A percentile compares a stretch with the other conserved stretches of the same genome.
Evolutionary conservation across 1,140 invertebrate genomes (phyloP).

Genomic region (Medauroidea extradentata): DNA sequence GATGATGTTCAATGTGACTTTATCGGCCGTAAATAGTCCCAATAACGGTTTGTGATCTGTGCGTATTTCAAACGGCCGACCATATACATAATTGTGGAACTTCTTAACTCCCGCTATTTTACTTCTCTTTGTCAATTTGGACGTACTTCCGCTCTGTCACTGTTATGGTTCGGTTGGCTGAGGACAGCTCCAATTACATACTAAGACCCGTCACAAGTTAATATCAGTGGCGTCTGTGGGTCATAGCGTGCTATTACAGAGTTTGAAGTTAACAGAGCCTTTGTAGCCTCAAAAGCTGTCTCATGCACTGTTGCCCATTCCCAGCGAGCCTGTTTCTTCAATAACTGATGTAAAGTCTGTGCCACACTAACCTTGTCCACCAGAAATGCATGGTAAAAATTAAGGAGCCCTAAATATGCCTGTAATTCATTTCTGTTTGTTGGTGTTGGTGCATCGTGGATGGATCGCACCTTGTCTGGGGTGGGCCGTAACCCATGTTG

Average conservation of each 20-base stretch:
- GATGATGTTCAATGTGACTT: no score
- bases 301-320: neutral
- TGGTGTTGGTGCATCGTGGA: no score
- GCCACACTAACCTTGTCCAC: constrained; percentile 34
- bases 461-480: constrained; percentile 38
- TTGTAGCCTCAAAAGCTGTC: no score
- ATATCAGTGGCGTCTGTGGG: neutral
- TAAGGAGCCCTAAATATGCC: no score
- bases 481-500: constrained; percentile 34
- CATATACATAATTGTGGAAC: no score
- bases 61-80: no score
- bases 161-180: neutral
- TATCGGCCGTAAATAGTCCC: no score
- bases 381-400: constrained; percentile 46
- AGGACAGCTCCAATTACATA: neutral
- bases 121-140: neutral
- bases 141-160: no score
- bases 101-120: no score
- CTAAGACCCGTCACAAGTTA: no score
- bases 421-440: no score
- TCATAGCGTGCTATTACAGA: neutral
- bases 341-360: constrained; percentile 32
- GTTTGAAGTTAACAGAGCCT: neutral
- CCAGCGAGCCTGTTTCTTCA: constrained; percentile 21
- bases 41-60: no score